Percentiles rank a stretch among this genome's conserved stretches.
Evolutionary conservation across 2,888 invertebrate species (phyloP).

Genomic region (Isotomurus palustris): DNA sequence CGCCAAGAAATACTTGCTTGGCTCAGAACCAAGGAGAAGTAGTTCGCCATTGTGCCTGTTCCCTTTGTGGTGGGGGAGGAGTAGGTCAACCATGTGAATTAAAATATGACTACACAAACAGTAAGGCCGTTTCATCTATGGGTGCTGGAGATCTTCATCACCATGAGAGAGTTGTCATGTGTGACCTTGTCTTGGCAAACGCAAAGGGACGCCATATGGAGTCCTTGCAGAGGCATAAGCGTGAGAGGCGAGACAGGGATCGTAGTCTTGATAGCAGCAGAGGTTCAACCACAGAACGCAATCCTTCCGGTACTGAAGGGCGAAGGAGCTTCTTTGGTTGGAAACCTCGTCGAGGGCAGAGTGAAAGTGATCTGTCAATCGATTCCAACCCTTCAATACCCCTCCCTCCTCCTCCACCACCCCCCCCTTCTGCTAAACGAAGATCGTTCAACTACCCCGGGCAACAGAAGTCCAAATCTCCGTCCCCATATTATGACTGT

Average conservation of each 20-base stretch:
- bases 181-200: slow-evolving; percentile 44
- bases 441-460: slow-evolving; percentile 26
- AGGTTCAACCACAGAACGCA: slow-evolving; percentile 26
- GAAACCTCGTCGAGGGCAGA: slow-evolving; percentile 42
- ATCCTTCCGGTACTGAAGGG: background rate
- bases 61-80: slow-evolving; percentile 10
- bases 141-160: too few species aligned
- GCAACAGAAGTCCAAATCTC: slow-evolving; percentile 21
- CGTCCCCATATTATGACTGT: slow-evolving; percentile 39
- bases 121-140: too few species aligned
- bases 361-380: slow-evolving; percentile 41
- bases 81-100: background rate
- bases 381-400: slow-evolving; percentile 23
- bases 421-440: slow-evolving; percentile 28
- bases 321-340: slow-evolving; percentile 32
- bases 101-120: background rate
- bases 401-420: slow-evolving; percentile 42
- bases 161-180: slow-evolving; percentile 37
- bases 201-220: slow-evolving; percentile 28
- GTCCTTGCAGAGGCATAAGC: slow-evolving; percentile 12
- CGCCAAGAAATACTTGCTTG: slow-evolving; percentile 23
- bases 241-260: slow-evolving; percentile 23
- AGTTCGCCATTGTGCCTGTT: slow-evolving; percentile 43
- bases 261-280: slow-evolving; percentile 40
- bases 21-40: slow-evolving; percentile 27